A percentile compares a stretch with the other conserved stretches of the same genome.
Evolutionary conservation across 2,113 vertebrate species (phyloP).

Genomic region (Nothobranchius kuhntae): DNA sequence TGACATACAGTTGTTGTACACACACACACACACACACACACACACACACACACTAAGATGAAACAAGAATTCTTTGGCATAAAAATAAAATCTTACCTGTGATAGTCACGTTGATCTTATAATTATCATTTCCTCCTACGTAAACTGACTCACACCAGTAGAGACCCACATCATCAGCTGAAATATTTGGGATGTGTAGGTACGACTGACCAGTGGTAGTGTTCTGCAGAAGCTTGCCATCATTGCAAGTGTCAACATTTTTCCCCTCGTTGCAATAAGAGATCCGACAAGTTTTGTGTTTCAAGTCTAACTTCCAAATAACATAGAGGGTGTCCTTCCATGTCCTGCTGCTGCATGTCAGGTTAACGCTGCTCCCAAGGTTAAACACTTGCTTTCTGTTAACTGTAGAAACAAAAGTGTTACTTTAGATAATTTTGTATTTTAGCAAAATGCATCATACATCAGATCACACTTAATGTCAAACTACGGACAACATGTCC

Average conservation of each 20-base stretch:
- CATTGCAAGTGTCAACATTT: constrained; percentile 30
- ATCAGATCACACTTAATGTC: too few relatives aligned
- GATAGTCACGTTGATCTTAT: constrained; percentile 15
- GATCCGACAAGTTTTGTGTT: constrained; percentile 28
- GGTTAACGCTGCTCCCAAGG: constrained; percentile 31
- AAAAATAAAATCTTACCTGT: constrained; percentile 52
- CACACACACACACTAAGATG: too few relatives aligned
- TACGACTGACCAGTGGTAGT: constrained; percentile 19
- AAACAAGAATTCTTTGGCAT: not conserved
- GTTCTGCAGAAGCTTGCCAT: constrained; percentile 55
- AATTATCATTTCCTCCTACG: not conserved
- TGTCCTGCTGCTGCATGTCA: constrained; percentile 59
- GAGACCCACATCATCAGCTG: constrained; percentile 55
- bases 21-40: too few relatives aligned
- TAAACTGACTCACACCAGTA: constrained; percentile 65
- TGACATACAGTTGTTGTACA: too few relatives aligned
- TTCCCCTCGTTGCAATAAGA: accelerated
- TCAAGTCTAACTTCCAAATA: constrained; percentile 58
- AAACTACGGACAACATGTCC: too few relatives aligned
- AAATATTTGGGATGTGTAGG: constrained; percentile 71
- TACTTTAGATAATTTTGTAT: not conserved
- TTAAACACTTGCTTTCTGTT: constrained; percentile 18
- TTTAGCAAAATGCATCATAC: too few relatives aligned
- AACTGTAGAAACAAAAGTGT: constrained; percentile 39
- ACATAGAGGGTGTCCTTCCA: constrained; percentile 57